These are phyloP conservation scores for Eupithecia centaureata DNA, from an alignment of 2,888 invertebrate genomes.

Conservation along the genomic window DNA sequence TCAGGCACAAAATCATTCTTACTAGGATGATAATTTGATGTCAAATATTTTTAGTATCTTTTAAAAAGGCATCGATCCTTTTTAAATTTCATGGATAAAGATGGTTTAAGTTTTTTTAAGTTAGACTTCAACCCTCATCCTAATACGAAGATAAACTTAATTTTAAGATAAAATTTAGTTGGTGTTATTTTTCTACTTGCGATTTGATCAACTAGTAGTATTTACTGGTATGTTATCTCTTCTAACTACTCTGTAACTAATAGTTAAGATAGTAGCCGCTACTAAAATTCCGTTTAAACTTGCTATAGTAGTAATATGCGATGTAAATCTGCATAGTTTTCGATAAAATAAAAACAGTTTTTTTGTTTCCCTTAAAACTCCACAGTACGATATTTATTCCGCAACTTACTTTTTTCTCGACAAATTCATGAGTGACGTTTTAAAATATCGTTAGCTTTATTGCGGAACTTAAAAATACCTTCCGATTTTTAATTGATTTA, in stretches of 20 bases:
- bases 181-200: constrained; percentile 5
- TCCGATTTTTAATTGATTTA: neutral
- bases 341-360: too few relatives aligned
- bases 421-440: neutral
- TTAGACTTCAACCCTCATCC: neutral
- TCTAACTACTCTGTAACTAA: neutral
- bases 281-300: neutral
- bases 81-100: neutral
- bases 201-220: neutral
- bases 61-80: neutral
- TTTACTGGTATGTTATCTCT: neutral
- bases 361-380: too few relatives aligned
- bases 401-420: neutral
- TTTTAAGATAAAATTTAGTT: neutral
- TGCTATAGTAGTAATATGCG: neutral
- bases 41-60: neutral
- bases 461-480: neutral
- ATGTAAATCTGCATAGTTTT: neutral
- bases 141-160: neutral
- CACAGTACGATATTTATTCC: too few relatives aligned
- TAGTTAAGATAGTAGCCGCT: neutral
- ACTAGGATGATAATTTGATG: neutral
- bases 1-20: constrained; percentile 8
- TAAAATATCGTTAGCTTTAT: neutral
- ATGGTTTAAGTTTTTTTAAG: neutral